Evolutionary conservation across 2,888 invertebrate species (phyloP), one percentile per base, ranked within the genome.

Genomic region (Cephus pulcher): DNA sequence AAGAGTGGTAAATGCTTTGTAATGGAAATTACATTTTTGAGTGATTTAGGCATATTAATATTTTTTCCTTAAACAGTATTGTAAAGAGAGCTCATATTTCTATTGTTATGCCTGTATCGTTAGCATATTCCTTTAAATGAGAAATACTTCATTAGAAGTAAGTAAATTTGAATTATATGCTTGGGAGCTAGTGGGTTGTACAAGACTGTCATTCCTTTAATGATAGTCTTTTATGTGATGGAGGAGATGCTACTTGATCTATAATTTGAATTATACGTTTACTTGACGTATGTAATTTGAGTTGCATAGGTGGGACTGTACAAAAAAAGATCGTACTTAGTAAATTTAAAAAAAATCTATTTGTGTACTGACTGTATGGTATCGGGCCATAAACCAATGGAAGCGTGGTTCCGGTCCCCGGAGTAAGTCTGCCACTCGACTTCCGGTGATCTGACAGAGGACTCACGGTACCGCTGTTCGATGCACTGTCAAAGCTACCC

Each of bases 381-480:
- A 94, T 93, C 84, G 95, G 95, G 82, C 95, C 95, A 91, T 96
- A 96, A 85, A 96, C 94, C 90, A 95, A 93, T 81, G 96, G 95
- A 92, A 95, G 94, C 89, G 94, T 93, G 84, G 94, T 92, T 85
- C 93, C 92, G 84, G 92, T 89, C 82, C 86, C 85, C 77, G 85
- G 79, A 74, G 73, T 82, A 77, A 76, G 76, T 69, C 76, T 74
- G 40, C 74, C 76, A 69, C 37, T 69, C n/a, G 79, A 79, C 74
- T 76, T 79, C 76, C 79, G 76, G 79, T 77, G 76, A 33, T 79
- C 79, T 76, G 75, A 56, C 34, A 37, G 32, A 37, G 68, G 75
- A 68, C 68, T 37, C 68, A 30, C 32, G 30, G 83, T 83, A 76
- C 77, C 82, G 77, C 80, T 81, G 83, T 83, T 87, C 82, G 84